phyloP scores from a whole-genome alignment of 2,888 invertebrate species.

The Boloria euphrosyne region DNA sequence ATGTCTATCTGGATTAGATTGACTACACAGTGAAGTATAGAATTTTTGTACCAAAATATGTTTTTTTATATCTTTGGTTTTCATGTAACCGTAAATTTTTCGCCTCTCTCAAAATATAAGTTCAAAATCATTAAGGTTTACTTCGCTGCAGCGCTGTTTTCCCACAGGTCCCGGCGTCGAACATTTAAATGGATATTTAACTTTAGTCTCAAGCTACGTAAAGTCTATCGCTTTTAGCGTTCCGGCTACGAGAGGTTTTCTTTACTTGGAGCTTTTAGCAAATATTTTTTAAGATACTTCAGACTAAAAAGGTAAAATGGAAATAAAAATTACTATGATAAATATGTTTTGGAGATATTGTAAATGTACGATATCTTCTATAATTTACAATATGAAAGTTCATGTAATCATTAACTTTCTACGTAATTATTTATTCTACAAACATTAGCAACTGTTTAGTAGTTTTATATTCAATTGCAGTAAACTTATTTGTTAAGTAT shows the following conservation, averaged over 20 bases:
- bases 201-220: slow-evolving; percentile 77
- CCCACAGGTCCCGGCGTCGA: slow-evolving; percentile 61
- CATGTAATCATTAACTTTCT: too few relatives aligned
- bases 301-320: slow-evolving; percentile 40
- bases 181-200: slow-evolving; percentile 82
- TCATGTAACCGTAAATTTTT: slow-evolving; percentile 12
- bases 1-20: slow-evolving; percentile 19
- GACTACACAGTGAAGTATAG: slow-evolving; percentile 12
- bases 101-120: slow-evolving; percentile 27
- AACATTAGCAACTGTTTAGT: too few relatives aligned
- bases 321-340: background rate
- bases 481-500: too few relatives aligned
- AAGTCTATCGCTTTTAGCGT: slow-evolving; percentile 75
- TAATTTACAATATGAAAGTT: too few relatives aligned
- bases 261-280: slow-evolving; percentile 68
- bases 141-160: slow-evolving; percentile 66
- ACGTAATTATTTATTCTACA: too few relatives aligned
- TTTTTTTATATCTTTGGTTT: background rate
- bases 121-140: slow-evolving; percentile 47
- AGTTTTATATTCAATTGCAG: too few relatives aligned
- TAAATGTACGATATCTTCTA: too few relatives aligned
- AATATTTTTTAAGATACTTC: slow-evolving; percentile 56
- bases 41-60: background rate
- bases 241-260: slow-evolving; percentile 56
- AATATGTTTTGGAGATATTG: too few relatives aligned